Conservation (phyloP, 92 coral and sea anemone species). For the Parazoanthus swiftii region DNA sequence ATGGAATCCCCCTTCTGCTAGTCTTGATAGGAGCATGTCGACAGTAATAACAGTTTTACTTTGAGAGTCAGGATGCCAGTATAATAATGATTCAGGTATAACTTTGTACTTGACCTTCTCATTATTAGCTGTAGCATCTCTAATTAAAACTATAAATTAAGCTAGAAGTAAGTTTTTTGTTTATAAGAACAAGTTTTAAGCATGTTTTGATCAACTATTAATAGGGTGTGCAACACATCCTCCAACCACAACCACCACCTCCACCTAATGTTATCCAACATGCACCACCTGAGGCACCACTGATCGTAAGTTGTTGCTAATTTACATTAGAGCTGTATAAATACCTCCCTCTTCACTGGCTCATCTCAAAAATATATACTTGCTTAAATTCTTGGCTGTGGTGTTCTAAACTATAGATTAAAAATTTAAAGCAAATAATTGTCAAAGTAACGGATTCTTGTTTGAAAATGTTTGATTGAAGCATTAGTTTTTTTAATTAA, state of each 20-base stretch:
- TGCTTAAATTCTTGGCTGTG: neutral
- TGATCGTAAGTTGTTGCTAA: conserved; percentile 29
- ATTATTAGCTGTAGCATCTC: neutral
- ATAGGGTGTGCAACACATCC: conserved; percentile 49
- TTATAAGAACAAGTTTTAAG: neutral
- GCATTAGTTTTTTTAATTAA: too few species aligned
- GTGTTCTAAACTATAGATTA: neutral
- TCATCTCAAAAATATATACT: too few species aligned
- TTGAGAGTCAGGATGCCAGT: neutral
- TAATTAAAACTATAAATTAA: neutral
- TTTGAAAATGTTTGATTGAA: too few species aligned
- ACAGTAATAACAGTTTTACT: neutral
- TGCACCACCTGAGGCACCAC: conserved; percentile 34
- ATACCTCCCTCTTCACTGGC: neutral
- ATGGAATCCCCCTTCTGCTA: neutral
- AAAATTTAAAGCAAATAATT: too few species aligned
- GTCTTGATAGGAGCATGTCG: neutral
- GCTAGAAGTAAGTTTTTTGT: neutral
- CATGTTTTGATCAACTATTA: conserved; percentile 26
- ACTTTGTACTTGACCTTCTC: neutral
- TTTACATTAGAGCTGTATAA: neutral
- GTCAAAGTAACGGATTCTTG: too few species aligned
- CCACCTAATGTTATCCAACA: conserved; percentile 37
- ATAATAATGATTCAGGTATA: too few species aligned
- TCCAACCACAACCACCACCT: conserved; percentile 29